Percentiles rank a stretch among this genome's conserved stretches.
These are phyloP conservation scores for Macquaria ambigua DNA, from an alignment of 2,113 vertebrate species.

Conservation along the genomic window DNA sequence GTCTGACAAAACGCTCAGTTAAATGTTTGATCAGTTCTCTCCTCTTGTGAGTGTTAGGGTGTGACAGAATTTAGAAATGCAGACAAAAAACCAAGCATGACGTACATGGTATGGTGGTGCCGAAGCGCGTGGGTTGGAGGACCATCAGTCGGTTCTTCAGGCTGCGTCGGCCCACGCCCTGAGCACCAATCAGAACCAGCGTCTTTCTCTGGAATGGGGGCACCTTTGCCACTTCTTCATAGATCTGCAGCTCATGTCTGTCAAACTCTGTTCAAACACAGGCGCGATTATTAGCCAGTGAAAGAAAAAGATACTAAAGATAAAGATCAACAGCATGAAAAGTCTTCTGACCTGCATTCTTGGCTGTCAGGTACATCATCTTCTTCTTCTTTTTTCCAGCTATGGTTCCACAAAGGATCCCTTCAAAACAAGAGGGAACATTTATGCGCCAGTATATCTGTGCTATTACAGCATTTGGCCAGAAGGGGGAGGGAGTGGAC, in stretches of 20 bases:
- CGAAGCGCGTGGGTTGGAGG: slow-evolving; percentile 92
- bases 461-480: slow-evolving; percentile 47
- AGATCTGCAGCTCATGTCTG: slow-evolving; percentile 98
- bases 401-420: slow-evolving; percentile 95
- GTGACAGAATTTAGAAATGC: background rate
- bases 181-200: slow-evolving; percentile 95
- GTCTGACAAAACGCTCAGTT: slow-evolving; percentile 78
- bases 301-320: background rate
- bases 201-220: slow-evolving; percentile 98
- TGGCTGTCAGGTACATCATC: slow-evolving; percentile 99
- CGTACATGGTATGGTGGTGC: slow-evolving; percentile 95
- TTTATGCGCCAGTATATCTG: background rate
- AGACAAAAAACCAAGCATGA: background rate
- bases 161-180: slow-evolving; percentile 97
- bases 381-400: slow-evolving; percentile 98
- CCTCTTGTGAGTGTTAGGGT: background rate
- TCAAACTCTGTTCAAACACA: slow-evolving; percentile 91
- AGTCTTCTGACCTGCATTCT: slow-evolving; percentile 91
- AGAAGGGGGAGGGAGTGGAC: slow-evolving; percentile 56
- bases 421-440: slow-evolving; percentile 71
- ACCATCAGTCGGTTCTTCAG: slow-evolving; percentile 97
- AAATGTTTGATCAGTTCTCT: background rate
- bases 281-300: background rate
- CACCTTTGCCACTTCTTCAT: slow-evolving; percentile 97
- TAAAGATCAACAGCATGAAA: background rate